Percentiles rank a stretch among this genome's conserved stretches.
These are phyloP conservation scores for Calcarius ornatus DNA, from an alignment of 2,113 vertebrate species.

Conservation along the genomic window DNA sequence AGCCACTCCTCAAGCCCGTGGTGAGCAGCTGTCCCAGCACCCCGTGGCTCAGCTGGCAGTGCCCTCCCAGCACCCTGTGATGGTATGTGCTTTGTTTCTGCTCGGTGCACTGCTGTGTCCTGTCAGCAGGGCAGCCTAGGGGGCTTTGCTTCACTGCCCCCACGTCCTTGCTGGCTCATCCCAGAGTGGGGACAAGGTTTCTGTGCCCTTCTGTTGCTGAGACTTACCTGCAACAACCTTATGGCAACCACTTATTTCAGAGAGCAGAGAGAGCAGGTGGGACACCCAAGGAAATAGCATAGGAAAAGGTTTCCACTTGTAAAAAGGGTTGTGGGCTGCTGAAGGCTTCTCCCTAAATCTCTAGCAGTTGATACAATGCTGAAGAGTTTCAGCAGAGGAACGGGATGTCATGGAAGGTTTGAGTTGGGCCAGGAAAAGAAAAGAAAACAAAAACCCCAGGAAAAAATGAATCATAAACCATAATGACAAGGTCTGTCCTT, in stretches of 20 bases:
- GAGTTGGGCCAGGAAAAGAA: neutral
- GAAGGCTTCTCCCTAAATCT: neutral
- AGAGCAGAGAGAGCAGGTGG: neutral
- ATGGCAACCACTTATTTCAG: neutral
- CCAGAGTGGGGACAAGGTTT: neutral
- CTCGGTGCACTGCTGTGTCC: neutral
- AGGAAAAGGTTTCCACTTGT: neutral
- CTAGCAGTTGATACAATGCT: neutral
- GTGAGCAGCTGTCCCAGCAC: conserved; percentile 75
- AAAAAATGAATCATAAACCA: neutral
- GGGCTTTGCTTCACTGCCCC: neutral
- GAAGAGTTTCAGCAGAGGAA: neutral
- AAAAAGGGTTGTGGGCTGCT: neutral
- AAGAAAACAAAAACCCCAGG: neutral
- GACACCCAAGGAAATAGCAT: neutral
- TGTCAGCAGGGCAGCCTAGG: neutral
- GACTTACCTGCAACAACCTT: neutral
- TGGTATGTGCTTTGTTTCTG: conserved; percentile 72
- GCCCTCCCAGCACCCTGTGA: conserved; percentile 77
- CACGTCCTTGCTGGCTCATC: neutral
- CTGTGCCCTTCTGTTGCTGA: neutral
- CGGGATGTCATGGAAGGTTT: neutral
- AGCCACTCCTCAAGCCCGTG: conserved; percentile 74
- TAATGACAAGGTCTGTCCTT: neutral
- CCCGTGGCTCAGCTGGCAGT: conserved; percentile 72